Percentiles rank a stretch among this genome's conserved stretches.
Evolutionary conservation across 1,140 invertebrate genomes (phyloP).

Genomic region (Aphelenchoides avenae): DNA sequence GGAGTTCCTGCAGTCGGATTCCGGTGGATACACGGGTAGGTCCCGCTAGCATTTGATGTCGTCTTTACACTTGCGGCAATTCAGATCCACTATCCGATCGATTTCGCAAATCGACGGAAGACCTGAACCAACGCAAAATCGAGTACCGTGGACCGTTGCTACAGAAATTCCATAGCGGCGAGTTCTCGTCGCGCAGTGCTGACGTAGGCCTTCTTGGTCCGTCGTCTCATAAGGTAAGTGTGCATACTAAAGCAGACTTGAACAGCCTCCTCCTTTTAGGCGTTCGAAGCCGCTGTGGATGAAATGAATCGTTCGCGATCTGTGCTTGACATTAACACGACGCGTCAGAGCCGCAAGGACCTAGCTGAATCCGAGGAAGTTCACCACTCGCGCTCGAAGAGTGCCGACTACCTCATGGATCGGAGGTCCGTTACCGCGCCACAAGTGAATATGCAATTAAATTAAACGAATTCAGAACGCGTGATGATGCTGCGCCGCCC

Average conservation of each 20-base stretch:
- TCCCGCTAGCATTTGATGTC: background rate
- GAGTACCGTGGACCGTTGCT: conserved; percentile 57
- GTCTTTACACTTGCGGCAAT: conserved; percentile 15
- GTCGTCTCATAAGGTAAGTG: too few relatives aligned
- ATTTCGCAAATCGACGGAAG: conserved; percentile 51
- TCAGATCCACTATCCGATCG: conserved; percentile 39
- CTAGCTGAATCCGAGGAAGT: conserved; percentile 22
- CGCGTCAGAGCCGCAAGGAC: conserved; percentile 42
- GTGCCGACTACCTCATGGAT: conserved; percentile 58
- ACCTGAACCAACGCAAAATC: conserved; percentile 31
- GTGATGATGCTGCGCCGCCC: conserved; percentile 48
- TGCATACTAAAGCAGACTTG: too few relatives aligned
- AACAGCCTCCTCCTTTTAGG: conserved; percentile 21
- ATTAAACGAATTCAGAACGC: conserved; percentile 29
- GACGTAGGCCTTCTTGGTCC: too few relatives aligned
- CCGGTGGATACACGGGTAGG: conserved; percentile 7
- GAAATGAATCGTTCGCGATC: conserved; percentile 49
- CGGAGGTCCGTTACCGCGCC: conserved; percentile 31
- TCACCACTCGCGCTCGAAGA: conserved; percentile 48
- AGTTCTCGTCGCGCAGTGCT: conserved; percentile 37
- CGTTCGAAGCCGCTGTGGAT: conserved; percentile 30
- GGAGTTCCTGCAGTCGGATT: conserved; percentile 37
- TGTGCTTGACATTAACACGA: conserved; percentile 47
- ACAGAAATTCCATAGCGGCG: conserved; percentile 52
- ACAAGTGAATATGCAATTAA: background rate